Conservation (phyloP, 1,140 invertebrate species). For the Tetramorium parvispinum region DNA sequence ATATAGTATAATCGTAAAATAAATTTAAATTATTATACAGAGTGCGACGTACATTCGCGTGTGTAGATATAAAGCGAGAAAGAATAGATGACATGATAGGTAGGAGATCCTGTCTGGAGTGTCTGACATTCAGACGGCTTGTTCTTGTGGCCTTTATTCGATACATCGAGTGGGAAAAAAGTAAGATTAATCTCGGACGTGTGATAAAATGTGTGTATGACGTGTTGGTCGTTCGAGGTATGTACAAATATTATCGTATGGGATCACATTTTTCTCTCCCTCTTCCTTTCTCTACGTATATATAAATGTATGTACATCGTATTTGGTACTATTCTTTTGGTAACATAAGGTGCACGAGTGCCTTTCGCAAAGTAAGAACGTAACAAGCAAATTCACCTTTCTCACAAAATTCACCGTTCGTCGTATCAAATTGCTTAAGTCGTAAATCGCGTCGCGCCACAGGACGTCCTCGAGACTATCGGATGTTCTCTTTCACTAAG, state of each 20-base stretch:
- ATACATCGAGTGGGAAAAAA: constrained; percentile 11
- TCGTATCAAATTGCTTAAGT: constrained; percentile 65
- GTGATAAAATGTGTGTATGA: background rate
- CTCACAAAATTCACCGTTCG: constrained; percentile 41
- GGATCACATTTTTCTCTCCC: background rate
- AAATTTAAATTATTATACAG: constrained; percentile 39
- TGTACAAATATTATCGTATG: constrained; percentile 35
- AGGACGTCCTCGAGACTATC: background rate
- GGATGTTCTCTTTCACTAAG: background rate
- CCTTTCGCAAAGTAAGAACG: constrained; percentile 59
- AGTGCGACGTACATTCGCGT: constrained; percentile 16
- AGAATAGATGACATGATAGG: background rate
- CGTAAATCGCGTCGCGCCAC: background rate
- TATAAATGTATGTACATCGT: constrained; percentile 64
- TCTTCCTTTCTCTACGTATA: background rate
- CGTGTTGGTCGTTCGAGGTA: constrained; percentile 38
- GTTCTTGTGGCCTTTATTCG: background rate
- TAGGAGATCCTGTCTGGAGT: background rate
- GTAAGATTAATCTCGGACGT: constrained; percentile 8
- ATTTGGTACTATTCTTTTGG: constrained; percentile 76
- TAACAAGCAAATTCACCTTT: constrained; percentile 62
- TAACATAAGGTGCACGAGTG: constrained; percentile 68
- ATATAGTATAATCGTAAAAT: constrained; percentile 43
- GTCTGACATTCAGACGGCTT: background rate
- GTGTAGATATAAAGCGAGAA: constrained; percentile 35